Conservation (phyloP, 2,888 invertebrate genomes). For the Diadromus collaris region DNA sequence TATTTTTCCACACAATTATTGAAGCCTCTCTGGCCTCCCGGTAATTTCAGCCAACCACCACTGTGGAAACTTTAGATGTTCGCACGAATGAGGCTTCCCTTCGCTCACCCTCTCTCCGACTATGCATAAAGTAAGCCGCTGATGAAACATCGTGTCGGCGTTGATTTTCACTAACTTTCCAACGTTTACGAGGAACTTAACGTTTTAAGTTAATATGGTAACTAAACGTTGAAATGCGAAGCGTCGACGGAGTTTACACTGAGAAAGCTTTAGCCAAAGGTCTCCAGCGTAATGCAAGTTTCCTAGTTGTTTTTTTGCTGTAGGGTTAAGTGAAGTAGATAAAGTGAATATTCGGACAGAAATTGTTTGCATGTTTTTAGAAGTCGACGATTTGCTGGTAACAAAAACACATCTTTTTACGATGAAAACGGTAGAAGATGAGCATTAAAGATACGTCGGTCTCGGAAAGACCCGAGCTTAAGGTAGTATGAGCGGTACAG, state of each 20-base stretch:
- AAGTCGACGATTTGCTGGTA: neutral
- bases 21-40: constrained; percentile 2
- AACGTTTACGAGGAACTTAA: constrained; percentile 13
- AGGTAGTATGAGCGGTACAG: too few relatives aligned
- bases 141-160: constrained; percentile 37
- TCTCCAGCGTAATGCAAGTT: constrained; percentile 34
- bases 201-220: constrained; percentile 32
- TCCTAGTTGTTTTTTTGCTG: constrained; percentile 4
- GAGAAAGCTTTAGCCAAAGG: constrained; percentile 22
- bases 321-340: neutral
- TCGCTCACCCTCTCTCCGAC: neutral
- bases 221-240: constrained; percentile 20
- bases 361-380: neutral
- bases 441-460: too few relatives aligned
- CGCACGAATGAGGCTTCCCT: constrained; percentile 10
- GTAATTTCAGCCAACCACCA: neutral
- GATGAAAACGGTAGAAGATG: neutral
- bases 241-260: constrained; percentile 3
- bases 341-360: neutral
- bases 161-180: constrained; percentile 31
- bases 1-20: constrained; percentile 20
- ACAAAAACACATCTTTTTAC: neutral
- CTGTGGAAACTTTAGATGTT: constrained; percentile 30
- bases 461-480: too few relatives aligned
- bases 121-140: constrained; percentile 15